Base-by-base conservation (phyloP, 2,797 vertebrate species). In the Sorex maritimensis region DNA sequence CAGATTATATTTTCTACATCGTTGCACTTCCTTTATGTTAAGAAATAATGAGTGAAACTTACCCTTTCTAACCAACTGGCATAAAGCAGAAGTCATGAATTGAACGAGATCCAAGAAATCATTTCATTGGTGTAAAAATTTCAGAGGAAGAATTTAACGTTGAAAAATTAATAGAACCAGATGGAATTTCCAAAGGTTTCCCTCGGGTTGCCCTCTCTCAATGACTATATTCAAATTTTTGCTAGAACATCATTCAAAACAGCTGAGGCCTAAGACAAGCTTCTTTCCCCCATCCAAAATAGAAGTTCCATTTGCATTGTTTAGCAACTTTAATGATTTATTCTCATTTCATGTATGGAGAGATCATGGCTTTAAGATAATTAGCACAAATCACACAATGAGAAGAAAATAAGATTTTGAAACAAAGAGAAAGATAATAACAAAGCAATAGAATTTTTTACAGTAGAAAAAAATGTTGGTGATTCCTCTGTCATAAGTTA, bases 1-100 rank as follows among this genome's bases (percentile, higher is more conserved):
- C 19, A 88, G 61, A 86, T 80, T 28, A 38, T 90, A 77, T 81
- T 96, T 95, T 96, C 80, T 92, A 84, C 41, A 73, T 82, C 82
- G 65, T 30, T 65, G 68, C 11, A 88, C 14, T 72, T 79, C 26
- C 67, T 91, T 73, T 91, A 73, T 86, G 69, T 80, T 92, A 86
- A 68, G 73, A 86, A 92, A 21, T 63, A 93, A 69, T 88, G n/a
- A 91, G 52, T n/a, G 24, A 86, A 93, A 88, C 88, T 73, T 71
- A 78, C 38, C n/a, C 30, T 67, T 93, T 81, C 71, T 84, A 80
- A 82, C 55, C 26, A 94, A 83, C 30, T 69, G 38, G 24, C 69
- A 68, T 84, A 67, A 88, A 90, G 52, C 63, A 73, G 52, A 94
- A 86, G 30, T 46, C 46, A 41, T 30, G 30, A 77, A 82, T 28